These are phyloP conservation scores for Eunapius fragilis DNA, from an alignment of 37 sponge, comb jelly and placozoan species.

Conservation along the genomic window DNA sequence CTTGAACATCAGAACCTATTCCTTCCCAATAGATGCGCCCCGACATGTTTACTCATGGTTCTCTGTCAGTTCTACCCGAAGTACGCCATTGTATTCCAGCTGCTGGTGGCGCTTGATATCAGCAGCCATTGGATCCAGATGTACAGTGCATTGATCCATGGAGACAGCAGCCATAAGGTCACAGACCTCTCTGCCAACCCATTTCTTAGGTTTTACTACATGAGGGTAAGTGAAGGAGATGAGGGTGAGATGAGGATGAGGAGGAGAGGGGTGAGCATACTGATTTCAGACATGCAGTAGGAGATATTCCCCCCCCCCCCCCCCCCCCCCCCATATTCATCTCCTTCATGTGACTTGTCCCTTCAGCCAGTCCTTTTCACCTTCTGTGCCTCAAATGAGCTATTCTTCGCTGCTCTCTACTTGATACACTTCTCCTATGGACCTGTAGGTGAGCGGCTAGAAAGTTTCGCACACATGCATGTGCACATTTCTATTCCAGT, in stretches of 20 bases:
- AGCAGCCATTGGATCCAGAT: conserved; percentile 87
- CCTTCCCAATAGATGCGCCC: conserved; percentile 47
- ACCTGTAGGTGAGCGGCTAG: conserved; percentile 37
- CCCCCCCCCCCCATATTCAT: conserved; percentile 23
- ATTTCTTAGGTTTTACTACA: conserved; percentile 68
- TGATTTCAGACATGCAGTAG: conserved; percentile 33
- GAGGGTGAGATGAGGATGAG: background rate
- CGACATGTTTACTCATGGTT: conserved; percentile 70
- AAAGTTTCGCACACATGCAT: background rate
- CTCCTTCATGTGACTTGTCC: background rate
- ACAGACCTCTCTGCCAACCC: conserved; percentile 53
- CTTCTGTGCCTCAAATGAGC: conserved; percentile 91
- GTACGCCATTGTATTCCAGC: conserved; percentile 59
- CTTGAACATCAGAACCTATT: no score
- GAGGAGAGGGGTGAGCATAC: background rate
- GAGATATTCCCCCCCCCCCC: no score
- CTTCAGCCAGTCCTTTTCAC: conserved; percentile 74
- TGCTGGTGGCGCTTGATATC: conserved; percentile 76
- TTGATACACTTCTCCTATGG: conserved; percentile 66
- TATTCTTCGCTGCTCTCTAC: conserved; percentile 79
- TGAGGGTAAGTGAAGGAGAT: background rate
- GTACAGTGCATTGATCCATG: conserved; percentile 49
- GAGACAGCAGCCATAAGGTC: conserved; percentile 54
- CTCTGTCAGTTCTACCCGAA: conserved; percentile 66
- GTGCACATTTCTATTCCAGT: background rate